These are phyloP conservation scores for Parasteatoda lunata DNA, from an alignment of 2,888 invertebrate species.

Conservation along the genomic window DNA sequence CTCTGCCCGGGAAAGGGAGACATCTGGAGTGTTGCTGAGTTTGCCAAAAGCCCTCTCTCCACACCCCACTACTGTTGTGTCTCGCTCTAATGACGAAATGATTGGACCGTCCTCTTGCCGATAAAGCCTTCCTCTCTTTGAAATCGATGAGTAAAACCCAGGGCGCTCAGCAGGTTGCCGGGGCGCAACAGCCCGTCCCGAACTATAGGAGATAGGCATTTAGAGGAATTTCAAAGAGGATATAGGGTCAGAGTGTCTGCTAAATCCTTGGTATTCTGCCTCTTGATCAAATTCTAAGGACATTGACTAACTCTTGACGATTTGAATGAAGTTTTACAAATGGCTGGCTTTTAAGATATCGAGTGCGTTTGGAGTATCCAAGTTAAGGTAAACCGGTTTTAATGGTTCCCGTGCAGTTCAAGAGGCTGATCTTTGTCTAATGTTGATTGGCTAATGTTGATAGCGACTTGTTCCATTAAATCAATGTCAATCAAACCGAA, in stretches of 20 bases:
- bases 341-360: neutral
- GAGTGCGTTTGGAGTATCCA: neutral
- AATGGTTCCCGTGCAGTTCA: too few relatives aligned
- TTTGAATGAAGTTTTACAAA: neutral
- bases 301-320: neutral
- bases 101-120: constrained; percentile 41
- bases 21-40: constrained; percentile 45
- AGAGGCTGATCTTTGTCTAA: too few relatives aligned
- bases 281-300: neutral
- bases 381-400: neutral
- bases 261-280: neutral
- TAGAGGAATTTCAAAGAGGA: neutral
- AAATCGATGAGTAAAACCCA: constrained; percentile 5
- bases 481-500: too few relatives aligned
- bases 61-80: neutral
- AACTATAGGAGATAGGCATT: neutral
- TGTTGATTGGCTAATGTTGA: too few relatives aligned
- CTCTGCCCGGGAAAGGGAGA: constrained; percentile 35
- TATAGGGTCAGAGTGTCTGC: neutral
- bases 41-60: neutral
- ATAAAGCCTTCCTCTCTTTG: constrained; percentile 39
- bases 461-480: too few relatives aligned
- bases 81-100: constrained; percentile 67
- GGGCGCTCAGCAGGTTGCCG: constrained; percentile 27
- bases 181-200: constrained; percentile 38